A percentile compares a stretch with the other conserved stretches of the same genome.
phyloP scores from a whole-genome alignment of 2,113 vertebrate species.

The Plecturocebus donacophilus region DNA sequence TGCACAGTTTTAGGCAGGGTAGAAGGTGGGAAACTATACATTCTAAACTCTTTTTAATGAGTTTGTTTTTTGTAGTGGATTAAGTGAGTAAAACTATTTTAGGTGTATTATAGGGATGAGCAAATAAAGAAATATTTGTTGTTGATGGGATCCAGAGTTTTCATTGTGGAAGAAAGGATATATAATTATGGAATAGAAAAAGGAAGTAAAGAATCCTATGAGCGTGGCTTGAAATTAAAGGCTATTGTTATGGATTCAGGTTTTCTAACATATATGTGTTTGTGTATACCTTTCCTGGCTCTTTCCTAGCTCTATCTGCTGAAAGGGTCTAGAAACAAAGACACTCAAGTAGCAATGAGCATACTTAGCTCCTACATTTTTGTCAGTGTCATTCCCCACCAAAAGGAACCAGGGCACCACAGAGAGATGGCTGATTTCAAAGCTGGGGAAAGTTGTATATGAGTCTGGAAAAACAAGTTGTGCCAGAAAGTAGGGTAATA shows the following conservation, averaged over 20 bases:
- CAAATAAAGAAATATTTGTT: neutral
- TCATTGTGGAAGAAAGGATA: neutral
- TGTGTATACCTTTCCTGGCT: neutral
- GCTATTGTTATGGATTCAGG: neutral
- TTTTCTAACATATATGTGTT: neutral
- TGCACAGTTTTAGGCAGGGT: neutral
- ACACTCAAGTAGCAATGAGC: neutral
- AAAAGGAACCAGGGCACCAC: neutral
- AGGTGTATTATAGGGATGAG: neutral
- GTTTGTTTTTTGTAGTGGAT: neutral
- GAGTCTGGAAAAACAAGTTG: neutral
- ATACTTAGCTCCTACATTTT: neutral
- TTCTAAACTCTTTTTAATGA: neutral
- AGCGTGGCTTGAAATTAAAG: neutral
- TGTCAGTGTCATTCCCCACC: neutral
- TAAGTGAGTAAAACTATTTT: neutral
- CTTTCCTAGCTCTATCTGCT: neutral
- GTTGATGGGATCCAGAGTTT: neutral
- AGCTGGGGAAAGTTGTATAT: neutral
- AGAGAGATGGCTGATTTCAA: neutral
- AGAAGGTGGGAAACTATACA: neutral
- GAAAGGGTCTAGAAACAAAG: neutral
- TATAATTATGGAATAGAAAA: neutral
- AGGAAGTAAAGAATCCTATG: neutral
- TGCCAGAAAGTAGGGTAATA: neutral